Evolutionary conservation across 2,888 invertebrate genomes (phyloP).

Genomic region (Zonitis immaculata): DNA sequence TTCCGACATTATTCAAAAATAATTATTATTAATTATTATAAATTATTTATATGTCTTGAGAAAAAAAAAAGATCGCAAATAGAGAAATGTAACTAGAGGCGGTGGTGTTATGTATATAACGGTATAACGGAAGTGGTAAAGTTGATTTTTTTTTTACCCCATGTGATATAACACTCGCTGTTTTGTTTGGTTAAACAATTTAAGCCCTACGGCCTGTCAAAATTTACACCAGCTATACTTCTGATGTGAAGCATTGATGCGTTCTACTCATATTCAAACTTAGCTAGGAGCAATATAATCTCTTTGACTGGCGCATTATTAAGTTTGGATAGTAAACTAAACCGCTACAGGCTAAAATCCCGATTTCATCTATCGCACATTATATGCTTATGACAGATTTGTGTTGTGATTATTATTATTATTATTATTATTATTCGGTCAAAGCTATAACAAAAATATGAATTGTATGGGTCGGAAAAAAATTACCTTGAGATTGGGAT

Average conservation of each 20-base stretch:
- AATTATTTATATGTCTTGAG: too few species aligned
- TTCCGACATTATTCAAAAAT: conserved; percentile 11
- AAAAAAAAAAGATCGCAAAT: too few species aligned
- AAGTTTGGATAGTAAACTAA: conserved; percentile 49
- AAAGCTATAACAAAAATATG: too few species aligned
- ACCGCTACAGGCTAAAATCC: conserved; percentile 37
- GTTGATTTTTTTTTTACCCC: neutral
- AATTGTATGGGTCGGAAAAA: too few species aligned
- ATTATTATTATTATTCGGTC: too few species aligned
- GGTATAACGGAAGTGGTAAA: conserved; percentile 16
- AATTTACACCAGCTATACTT: conserved; percentile 18
- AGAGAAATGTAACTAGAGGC: conserved; percentile 6
- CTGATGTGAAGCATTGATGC: conserved; percentile 18
- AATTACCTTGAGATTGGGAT: conserved; percentile 73
- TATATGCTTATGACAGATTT: conserved; percentile 39
- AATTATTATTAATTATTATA: neutral
- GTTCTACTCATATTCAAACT: conserved; percentile 10
- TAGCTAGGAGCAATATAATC: conserved; percentile 20
- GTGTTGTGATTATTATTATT: too few species aligned
- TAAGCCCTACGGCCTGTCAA: conserved; percentile 13
- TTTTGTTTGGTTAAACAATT: conserved; percentile 6
- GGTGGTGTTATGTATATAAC: conserved; percentile 1
- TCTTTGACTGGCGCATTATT: conserved; percentile 47
- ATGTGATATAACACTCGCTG: conserved; percentile 13
- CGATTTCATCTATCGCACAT: conserved; percentile 26